Evolutionary conservation across 2,113 vertebrate species (phyloP), one percentile per base, ranked within the genome.

Genomic region (Otocyon megalotis): DNA sequence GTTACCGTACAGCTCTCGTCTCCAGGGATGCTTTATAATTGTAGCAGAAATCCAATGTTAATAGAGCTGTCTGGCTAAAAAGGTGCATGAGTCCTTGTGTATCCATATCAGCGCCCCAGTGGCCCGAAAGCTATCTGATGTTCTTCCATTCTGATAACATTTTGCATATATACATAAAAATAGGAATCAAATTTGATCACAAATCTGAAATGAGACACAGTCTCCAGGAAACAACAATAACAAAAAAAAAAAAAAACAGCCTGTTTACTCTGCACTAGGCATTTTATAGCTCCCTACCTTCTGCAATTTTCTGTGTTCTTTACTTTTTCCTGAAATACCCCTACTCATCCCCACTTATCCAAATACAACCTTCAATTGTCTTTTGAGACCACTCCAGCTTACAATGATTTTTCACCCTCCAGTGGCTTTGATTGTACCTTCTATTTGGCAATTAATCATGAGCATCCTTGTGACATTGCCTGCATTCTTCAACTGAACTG

Each of bases 1-100:
- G 53, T 87, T 97, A 88, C 58, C 67, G 65, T 88, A 94, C 83
- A 97, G 96, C 60, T n/a, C 60, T n/a, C 96, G 81, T 88, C 80
- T 94, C 95, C 32, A 69, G 65, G 28, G 82, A 88, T 88, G 60
- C 69, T 96, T 97, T 93, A 93, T 98, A 97, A 98, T 97, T 96
- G 86, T 72, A 95, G 71, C 67, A 97, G 94, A 98, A 97, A 97
- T 43, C 43, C 77, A 94, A 15, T 48, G 76, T 88, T 98, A 97
- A 97, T 88, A 97, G 94, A 97, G 54, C 63, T 97, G 50, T 92
- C 90, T 96, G 88, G 71, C 63, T 97, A 88, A 50, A 95, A 48
- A 94, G 28, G 63, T 85, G 20, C 54, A 11, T 20, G 69, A 62
- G 80, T 48, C 84, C 81, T 80, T 69, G 30, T 56, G 50, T 74